A percentile compares a stretch with the other conserved stretches of the same genome.
Evolutionary conservation across 2,888 invertebrate species (phyloP).

Genomic region (Blastobasis lacticolella): DNA sequence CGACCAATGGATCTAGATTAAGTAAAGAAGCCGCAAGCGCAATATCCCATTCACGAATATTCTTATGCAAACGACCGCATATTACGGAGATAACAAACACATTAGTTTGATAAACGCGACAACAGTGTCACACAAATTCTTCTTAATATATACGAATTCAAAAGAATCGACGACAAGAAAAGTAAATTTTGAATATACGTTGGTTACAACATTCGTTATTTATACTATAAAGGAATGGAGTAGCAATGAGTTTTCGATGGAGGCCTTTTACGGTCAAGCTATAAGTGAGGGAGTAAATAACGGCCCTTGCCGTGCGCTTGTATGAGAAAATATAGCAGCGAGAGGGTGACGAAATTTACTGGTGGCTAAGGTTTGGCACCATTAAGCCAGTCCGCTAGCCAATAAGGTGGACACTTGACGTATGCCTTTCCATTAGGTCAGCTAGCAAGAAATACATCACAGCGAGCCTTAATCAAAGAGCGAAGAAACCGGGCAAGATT

Average conservation of each 20-base stretch:
- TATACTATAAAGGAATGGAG: too few species aligned
- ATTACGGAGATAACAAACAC: conserved; percentile 32
- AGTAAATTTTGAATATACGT: conserved; percentile 1
- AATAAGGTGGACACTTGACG: conserved; percentile 71
- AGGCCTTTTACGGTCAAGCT: neutral
- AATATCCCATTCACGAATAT: conserved; percentile 31
- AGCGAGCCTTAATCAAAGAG: conserved; percentile 65
- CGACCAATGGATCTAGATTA: conserved; percentile 8
- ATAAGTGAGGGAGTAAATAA: conserved; percentile 14
- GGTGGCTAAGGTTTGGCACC: conserved; percentile 45
- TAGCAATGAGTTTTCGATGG: too few species aligned
- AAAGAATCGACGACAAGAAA: conserved; percentile 10
- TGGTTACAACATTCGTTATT: neutral
- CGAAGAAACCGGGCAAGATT: conserved; percentile 60
- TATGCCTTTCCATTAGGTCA: conserved; percentile 70
- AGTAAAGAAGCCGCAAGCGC: conserved; percentile 23
- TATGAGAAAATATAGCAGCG: conserved; percentile 21
- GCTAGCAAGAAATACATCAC: conserved; percentile 70
- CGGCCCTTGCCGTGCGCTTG: conserved; percentile 13
- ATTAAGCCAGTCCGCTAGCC: conserved; percentile 63
- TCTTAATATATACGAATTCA: conserved; percentile 16
- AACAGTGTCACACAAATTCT: conserved; percentile 18
- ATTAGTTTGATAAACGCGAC: conserved; percentile 29
- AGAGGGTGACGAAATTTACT: conserved; percentile 47
- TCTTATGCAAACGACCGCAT: conserved; percentile 41